Base-by-base conservation (phyloP, 1,140 invertebrate species). In the Potamilus streckersoni region DNA sequence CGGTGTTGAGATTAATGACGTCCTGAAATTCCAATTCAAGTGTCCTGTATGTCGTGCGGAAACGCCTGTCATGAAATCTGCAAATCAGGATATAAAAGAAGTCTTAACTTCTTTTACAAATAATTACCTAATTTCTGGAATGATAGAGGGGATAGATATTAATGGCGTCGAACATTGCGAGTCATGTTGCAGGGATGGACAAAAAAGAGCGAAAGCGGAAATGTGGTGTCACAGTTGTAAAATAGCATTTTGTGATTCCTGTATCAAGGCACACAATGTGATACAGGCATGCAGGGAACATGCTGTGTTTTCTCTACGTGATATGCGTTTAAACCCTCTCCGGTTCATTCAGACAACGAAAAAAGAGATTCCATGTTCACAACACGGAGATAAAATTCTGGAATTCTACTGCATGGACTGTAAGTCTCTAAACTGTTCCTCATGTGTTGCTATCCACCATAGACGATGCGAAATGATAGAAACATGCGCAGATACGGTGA, bases 381-480 rank as follows among this genome's bases (percentile, higher is more conserved):
- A 79, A 70, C 82, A 83, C 58, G 70, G 75, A 59, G 79, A 83
- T 74, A 83, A 80, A 61, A 27, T 83, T 11, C 71, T 83, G 38
- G 82, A 83, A 27, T 83, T 77, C 59, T 83, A 83, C 68, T 83
- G 82, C 78, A 71, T 83, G n/a, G 82, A 83, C 63, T 83, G 82
- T 73, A 74, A 80, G 58, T 74, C 68, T 17, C 71, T 79, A 5
- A 76, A 80, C 31, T 83, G 82, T 62, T 80, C 82, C 4, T 79
- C 78, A 3, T 83, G 82, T 65, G 82, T 81, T 8, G 82, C 82
- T 27, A 71, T 83, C 62, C 75, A 83, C 38, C 82, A 83, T 59
- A 78, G 82, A 67, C 70, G 78, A 55, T 83, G 82, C 77, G 82
- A 83, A 74, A 80, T 79, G 73, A 79, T 83, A 6, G 82, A 83